Base-by-base conservation (phyloP, 2,113 vertebrate genomes). In the Baryphthengus martii region DNA sequence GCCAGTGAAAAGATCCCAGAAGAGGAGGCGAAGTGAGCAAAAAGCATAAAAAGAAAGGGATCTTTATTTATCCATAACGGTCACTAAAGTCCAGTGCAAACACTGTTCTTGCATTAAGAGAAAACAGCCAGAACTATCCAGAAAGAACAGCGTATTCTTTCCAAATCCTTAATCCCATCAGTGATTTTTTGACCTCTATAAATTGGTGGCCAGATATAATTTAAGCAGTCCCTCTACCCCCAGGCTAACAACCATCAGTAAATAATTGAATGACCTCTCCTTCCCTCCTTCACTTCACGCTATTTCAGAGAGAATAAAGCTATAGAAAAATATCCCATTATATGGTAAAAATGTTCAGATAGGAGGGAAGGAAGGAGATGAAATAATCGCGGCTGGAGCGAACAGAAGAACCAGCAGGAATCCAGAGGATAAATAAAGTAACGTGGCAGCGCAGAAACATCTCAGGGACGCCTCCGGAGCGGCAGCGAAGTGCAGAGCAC, bases 111-210 rank as follows among this genome's bases (percentile, higher is more conserved):
- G 42, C 33, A 42, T 56, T 78, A 89, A 91, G 3, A 79, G 85
- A 62, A 79, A 85, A 52, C 23, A 89, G 90, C 61, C 90, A 89
- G 95, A 91, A 89, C 19, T 71, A 66, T 84, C 76, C 84, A 85
- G 84, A 89, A 85, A 70, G 93, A 94, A 40, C 75, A 90, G 74
- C 15, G 70, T 44, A 85, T 90, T 89, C 84, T 67, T 93, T 79
- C 93, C 76, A 66, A 89, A 91, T 89, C 85, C 90, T 95, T 95
- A 95, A 95, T 93, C 90, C 80, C 88, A 91, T 91, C 93, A 94
- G 90, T 67, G 84, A 89, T 86, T 89, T 89, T 56, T 62, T 93
- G 90, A 93, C 95, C 80, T 93, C 90, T 66, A 52, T 37, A 79
- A 93, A 96, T 83, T 89, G 80, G 85, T 86, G 80, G 88, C 72